Evolutionary conservation across 2,797 vertebrate species (phyloP).

Genomic region (Sebastes steindachneri): DNA sequence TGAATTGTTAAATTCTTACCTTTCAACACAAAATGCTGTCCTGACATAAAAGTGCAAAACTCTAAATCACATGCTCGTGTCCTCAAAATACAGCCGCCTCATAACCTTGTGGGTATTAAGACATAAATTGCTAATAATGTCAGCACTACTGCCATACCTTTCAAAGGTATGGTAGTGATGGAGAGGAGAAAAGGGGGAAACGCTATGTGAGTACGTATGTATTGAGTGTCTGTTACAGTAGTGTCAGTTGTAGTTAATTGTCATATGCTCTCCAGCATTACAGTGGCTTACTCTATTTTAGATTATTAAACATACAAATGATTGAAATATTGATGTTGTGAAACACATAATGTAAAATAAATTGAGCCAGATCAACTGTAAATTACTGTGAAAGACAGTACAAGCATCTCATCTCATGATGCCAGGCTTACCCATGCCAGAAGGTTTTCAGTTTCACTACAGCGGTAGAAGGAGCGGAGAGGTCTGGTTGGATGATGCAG

Average conservation of each 20-base stretch:
- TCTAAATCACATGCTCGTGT: no score
- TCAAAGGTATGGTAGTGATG: no score
- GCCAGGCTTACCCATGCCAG: constrained; percentile 90
- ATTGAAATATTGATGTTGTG: not conserved
- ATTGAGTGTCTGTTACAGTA: no score
- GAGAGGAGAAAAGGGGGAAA: no score
- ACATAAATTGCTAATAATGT: no score
- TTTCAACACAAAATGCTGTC: no score
- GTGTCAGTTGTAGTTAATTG: not conserved
- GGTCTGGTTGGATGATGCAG: constrained; percentile 93
- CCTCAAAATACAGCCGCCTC: no score
- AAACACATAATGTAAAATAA: not conserved
- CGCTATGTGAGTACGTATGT: no score
- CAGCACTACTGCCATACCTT: no score
- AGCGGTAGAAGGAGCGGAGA: constrained; percentile 92
- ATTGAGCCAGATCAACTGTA: not conserved
- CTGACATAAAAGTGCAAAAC: no score
- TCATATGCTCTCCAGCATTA: not conserved
- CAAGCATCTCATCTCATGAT: not conserved
- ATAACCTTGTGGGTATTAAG: fast-evolving
- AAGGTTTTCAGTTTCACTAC: constrained; percentile 91
- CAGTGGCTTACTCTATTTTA: not conserved
- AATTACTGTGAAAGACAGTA: not conserved
- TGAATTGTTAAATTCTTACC: no score
- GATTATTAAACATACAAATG: not conserved